These are phyloP conservation scores for Ahaetulla prasina DNA, from an alignment of 2,113 vertebrate species.

Conservation along the genomic window DNA sequence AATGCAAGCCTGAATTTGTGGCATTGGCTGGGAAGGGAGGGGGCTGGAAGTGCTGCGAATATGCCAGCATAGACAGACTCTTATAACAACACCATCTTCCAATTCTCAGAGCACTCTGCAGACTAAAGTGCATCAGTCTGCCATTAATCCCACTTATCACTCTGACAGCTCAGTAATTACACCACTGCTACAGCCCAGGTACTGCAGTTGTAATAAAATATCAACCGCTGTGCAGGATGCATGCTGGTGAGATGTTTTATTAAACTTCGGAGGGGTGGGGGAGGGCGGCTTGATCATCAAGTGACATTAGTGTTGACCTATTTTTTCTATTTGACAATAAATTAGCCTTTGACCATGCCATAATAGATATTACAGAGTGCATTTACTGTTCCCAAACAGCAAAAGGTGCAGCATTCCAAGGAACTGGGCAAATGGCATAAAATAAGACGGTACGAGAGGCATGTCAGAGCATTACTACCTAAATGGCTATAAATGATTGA, in stretches of 20 bases:
- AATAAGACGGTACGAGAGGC: constrained; percentile 65
- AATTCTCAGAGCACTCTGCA: constrained; percentile 77
- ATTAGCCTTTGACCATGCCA: constrained; percentile 81
- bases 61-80: constrained; percentile 74
- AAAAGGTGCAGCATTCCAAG: constrained; percentile 54
- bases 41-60: constrained; percentile 63
- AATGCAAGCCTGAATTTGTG: constrained; percentile 69
- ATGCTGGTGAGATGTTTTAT: constrained; percentile 78
- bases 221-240: constrained; percentile 68
- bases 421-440: constrained; percentile 58
- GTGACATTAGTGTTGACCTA: constrained; percentile 85
- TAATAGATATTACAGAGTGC: constrained; percentile 77
- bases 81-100: constrained; percentile 84
- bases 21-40: constrained; percentile 56
- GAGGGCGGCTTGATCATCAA: constrained; percentile 78
- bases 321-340: constrained; percentile 90
- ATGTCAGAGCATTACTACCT: constrained; percentile 64
- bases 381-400: constrained; percentile 68
- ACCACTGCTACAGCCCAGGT: constrained; percentile 76
- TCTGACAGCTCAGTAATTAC: constrained; percentile 91
- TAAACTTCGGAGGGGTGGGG: constrained; percentile 69
- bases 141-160: constrained; percentile 95
- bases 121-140: constrained; percentile 85
- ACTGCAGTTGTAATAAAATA: constrained; percentile 76
- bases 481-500: constrained; percentile 73